Evolutionary conservation across 1,140 invertebrate species (phyloP).

Genomic region (Diachasma alloeum): DNA sequence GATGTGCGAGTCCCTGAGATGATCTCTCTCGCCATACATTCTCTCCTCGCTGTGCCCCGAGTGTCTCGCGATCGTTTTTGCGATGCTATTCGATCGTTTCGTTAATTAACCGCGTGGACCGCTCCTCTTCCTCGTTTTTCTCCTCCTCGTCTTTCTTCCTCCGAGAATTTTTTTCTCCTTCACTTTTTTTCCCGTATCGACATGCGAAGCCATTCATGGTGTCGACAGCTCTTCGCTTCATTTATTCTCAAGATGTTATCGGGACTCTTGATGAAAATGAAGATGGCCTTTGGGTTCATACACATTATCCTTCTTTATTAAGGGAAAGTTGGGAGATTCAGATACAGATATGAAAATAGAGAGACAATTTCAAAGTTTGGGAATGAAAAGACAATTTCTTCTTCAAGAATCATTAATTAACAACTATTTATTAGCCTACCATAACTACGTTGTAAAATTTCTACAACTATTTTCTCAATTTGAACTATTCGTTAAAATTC

Average conservation of each 20-base stretch:
- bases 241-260: background rate
- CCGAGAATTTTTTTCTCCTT: background rate
- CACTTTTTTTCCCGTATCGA: background rate
- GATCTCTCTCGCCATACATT: conserved; percentile 55
- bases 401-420: too few relatives aligned
- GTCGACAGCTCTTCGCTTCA: conserved; percentile 16
- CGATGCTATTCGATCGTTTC: conserved; percentile 16
- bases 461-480: too few relatives aligned
- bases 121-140: background rate
- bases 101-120: conserved; percentile 23
- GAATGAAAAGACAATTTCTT: too few relatives aligned
- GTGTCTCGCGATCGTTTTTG: conserved; percentile 9
- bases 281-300: background rate
- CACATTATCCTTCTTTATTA: background rate
- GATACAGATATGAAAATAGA: background rate
- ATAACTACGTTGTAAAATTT: too few relatives aligned
- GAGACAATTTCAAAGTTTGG: too few relatives aligned
- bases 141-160: background rate
- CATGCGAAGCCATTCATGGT: conserved; percentile 19
- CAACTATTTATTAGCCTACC: too few relatives aligned
- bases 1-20: conserved; percentile 64
- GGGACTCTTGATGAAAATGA: background rate
- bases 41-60: background rate
- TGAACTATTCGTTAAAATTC: too few relatives aligned
- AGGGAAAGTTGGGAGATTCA: background rate